phyloP scores from a whole-genome alignment of 1,140 invertebrate genomes.

The Pseudomyrmex concolor region DNA sequence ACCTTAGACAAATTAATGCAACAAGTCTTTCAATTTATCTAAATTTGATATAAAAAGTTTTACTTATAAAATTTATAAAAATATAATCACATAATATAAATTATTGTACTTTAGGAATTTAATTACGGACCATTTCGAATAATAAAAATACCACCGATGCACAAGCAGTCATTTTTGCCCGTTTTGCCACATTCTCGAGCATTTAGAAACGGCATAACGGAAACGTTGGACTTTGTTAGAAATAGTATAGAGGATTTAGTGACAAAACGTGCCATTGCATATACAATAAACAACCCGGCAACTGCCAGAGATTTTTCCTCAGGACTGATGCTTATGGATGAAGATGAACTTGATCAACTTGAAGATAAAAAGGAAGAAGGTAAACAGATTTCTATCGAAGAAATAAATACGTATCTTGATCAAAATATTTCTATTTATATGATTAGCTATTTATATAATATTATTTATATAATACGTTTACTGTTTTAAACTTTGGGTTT shows the following conservation, averaged over 20 bases:
- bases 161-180: constrained; percentile 74
- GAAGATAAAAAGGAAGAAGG: constrained; percentile 56
- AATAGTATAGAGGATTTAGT: constrained; percentile 80
- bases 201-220: constrained; percentile 74
- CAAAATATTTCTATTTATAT: not conserved
- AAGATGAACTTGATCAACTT: constrained; percentile 78
- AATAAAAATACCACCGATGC: constrained; percentile 79
- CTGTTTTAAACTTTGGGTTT: too few species aligned
- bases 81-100: constrained; percentile 1
- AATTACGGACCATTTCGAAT: constrained; percentile 81
- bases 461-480: too few species aligned
- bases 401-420: not conserved
- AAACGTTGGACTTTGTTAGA: constrained; percentile 79
- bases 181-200: constrained; percentile 72
- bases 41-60: not conserved
- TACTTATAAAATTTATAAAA: not conserved
- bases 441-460: not conserved
- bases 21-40: not conserved
- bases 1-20: not conserved
- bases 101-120: constrained; percentile 76
- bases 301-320: constrained; percentile 70
- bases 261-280: constrained; percentile 81
- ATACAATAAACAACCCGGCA: constrained; percentile 78
- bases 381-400: constrained; percentile 16
- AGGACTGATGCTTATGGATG: constrained; percentile 79